phyloP scores from a whole-genome alignment of 2,113 vertebrate genomes.

The Cynoglossus semilaevis region DNA sequence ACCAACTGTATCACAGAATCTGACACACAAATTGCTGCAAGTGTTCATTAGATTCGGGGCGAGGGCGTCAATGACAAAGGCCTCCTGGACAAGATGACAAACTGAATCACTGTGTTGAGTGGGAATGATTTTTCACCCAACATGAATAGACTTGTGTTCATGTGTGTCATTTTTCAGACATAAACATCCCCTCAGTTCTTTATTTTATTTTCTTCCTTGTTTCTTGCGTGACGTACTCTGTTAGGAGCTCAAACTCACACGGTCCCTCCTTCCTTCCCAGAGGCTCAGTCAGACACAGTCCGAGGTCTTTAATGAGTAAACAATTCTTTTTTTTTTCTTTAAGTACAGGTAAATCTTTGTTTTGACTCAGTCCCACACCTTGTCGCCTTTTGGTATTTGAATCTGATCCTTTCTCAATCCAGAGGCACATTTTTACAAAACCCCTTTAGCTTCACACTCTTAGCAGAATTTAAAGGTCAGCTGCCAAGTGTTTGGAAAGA shows the following conservation, averaged over 20 bases:
- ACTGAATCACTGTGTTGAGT: slow-evolving; percentile 16
- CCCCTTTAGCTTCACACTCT: slow-evolving; percentile 13
- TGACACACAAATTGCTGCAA: slow-evolving; percentile 28
- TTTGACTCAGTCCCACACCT: no score
- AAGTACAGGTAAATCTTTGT: slow-evolving; percentile 2
- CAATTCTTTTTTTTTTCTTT: slow-evolving; percentile 7
- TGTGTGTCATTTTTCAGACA: no score
- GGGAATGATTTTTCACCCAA: slow-evolving; percentile 4
- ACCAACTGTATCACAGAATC: slow-evolving; percentile 37
- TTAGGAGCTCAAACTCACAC: slow-evolving; percentile 10
- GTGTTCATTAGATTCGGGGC: slow-evolving; percentile 50
- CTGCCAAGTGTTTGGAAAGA: slow-evolving; percentile 53
- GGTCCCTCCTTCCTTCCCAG: slow-evolving; percentile 8
- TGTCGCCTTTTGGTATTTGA: not conserved
- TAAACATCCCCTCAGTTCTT: no score
- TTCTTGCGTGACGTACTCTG: not conserved
- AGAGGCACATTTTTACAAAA: slow-evolving; percentile 32
- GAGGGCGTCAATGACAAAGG: slow-evolving; percentile 29
- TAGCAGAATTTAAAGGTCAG: slow-evolving; percentile 61
- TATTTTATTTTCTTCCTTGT: no score
- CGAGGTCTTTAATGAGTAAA: no score
- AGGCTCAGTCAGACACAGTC: slow-evolving; percentile 5
- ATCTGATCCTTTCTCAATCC: slow-evolving; percentile 8
- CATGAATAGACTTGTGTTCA: not conserved
- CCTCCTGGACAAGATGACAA: slow-evolving; percentile 23